A percentile compares a stretch with the other conserved stretches of the same genome.
These are phyloP conservation scores for Morinoia aosen DNA, from an alignment of 2,888 invertebrate genomes.

Conservation along the genomic window DNA sequence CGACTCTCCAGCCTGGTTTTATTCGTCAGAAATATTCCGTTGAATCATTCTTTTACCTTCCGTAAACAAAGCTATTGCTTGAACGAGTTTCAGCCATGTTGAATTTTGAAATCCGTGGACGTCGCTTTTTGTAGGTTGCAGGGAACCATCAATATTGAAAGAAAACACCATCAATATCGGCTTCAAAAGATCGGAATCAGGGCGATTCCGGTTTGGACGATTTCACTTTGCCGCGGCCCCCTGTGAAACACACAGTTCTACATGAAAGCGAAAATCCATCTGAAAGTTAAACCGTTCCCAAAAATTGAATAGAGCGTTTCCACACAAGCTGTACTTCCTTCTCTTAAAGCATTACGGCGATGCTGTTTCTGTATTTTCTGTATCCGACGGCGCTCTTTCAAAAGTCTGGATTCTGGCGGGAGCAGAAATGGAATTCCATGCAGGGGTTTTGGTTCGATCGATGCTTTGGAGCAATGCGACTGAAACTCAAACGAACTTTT, in stretches of 20 bases:
- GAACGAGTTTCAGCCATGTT: neutral
- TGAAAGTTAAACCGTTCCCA: neutral
- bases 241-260: neutral
- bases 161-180: neutral
- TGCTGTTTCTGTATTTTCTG: neutral
- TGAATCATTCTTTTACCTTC: neutral
- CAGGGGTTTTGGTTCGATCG: neutral
- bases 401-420: neutral
- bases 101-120: neutral
- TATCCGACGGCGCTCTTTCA: neutral
- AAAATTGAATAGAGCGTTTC: neutral
- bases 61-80: neutral
- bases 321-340: neutral
- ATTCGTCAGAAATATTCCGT: neutral
- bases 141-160: neutral
- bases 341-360: neutral
- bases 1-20: neutral
- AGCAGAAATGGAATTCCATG: neutral
- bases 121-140: neutral
- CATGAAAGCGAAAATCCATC: neutral
- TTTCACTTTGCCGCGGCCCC: neutral
- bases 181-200: neutral
- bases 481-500: conserved; percentile 40
- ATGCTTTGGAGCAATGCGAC: conserved; percentile 4
- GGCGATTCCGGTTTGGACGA: neutral